Conservation (phyloP, 2,797 vertebrate species). For the Propithecus deckenii region DNA sequence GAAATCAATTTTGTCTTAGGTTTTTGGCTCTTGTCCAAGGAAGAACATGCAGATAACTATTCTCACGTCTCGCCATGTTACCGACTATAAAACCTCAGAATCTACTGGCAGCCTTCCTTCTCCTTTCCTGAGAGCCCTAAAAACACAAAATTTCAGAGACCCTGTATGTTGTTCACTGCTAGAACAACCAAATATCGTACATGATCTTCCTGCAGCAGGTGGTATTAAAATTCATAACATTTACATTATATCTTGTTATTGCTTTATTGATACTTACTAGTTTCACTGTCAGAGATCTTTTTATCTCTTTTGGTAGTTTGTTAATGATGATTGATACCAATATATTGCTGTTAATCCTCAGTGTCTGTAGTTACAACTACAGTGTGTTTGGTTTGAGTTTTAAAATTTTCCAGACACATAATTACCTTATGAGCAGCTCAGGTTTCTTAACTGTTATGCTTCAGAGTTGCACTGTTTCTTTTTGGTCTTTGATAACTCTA, state of each 20-base stretch:
- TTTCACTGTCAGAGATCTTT: not conserved
- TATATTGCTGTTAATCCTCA: not conserved
- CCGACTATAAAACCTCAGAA: conserved; percentile 93
- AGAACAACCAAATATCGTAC: conserved; percentile 95
- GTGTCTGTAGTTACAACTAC: not conserved
- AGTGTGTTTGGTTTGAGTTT: not conserved
- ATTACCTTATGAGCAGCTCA: not conserved
- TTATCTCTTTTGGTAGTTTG: not conserved
- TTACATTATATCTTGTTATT: fast-evolving
- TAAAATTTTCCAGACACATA: not conserved
- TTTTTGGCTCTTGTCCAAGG: conserved; percentile 89
- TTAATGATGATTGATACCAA: fast-evolving
- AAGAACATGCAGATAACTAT: conserved; percentile 89
- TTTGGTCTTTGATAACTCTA: not conserved
- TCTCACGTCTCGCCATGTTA: conserved; percentile 90
- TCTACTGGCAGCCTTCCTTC: conserved; percentile 85
- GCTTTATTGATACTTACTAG: not conserved
- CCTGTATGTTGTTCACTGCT: conserved; percentile 86
- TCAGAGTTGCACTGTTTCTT: not conserved
- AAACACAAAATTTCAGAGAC: conserved; percentile 86
- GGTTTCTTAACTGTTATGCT: not conserved
- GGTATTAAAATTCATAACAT: not conserved
- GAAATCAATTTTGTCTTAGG: conserved; percentile 82
- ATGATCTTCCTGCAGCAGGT: conserved; percentile 95
- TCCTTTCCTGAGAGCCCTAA: conserved; percentile 93